Conservation (phyloP, 1,140 invertebrate species). For the roundworm (Caenorhabditis elegans) region WBcel235 BX284603.4:8356501-8357000, state of each 20-base stretch:
- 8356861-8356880: neutral
- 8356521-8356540: conserved; percentile 11
- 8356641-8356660: conserved; percentile 22
- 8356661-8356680: conserved; percentile 23
- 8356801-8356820: conserved; percentile 25
- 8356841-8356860: neutral
- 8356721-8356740: neutral
- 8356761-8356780: neutral
- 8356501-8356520: neutral
- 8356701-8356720: neutral
- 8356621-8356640: conserved; percentile 24
- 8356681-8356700: neutral
- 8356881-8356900: no score
- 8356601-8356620: conserved; percentile 34
- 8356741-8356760: neutral
- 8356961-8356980: no score
- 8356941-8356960: no score
- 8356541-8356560: conserved; percentile 24
- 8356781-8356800: neutral
- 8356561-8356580: conserved; percentile 34
- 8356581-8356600: conserved; percentile 22
- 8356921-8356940: no score
- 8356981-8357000: conserved; percentile 13
- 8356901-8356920: no score
- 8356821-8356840: conserved; percentile 19